phyloP scores from a whole-genome alignment of 1,140 invertebrate species.

The Druon quercuslanigerum region DNA sequence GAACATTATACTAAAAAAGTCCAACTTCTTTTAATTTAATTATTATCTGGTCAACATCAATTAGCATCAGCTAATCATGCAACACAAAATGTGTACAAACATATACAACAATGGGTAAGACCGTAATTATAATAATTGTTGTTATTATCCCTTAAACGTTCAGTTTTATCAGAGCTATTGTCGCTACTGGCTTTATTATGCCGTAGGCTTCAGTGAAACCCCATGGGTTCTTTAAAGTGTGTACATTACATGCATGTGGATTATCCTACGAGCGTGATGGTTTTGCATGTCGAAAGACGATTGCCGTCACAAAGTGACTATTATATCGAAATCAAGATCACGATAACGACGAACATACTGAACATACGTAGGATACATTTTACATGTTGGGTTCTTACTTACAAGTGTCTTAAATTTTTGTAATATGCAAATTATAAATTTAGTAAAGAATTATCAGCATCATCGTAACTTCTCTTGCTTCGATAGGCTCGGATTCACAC shows the following conservation, averaged over 20 bases:
- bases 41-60: no score
- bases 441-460: no score
- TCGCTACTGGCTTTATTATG: constrained; percentile 56
- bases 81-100: no score
- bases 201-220: constrained; percentile 43
- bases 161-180: constrained; percentile 54
- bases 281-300: constrained; percentile 71
- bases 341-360: constrained; percentile 62
- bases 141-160: constrained; percentile 58
- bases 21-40: no score
- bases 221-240: constrained; percentile 41
- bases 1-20: no score
- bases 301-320: constrained; percentile 73
- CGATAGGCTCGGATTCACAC: no score
- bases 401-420: constrained; percentile 4
- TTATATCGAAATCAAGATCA: constrained; percentile 71
- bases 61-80: no score
- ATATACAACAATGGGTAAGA: constrained; percentile 1
- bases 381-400: constrained; percentile 54
- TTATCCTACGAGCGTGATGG: constrained; percentile 39
- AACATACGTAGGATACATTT: constrained; percentile 69
- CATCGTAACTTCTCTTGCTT: no score
- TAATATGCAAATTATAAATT: no score
- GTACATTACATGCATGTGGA: constrained; percentile 12
- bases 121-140: constrained; percentile 56